A percentile compares a stretch with the other conserved stretches of the same genome.
phyloP scores from a whole-genome alignment of 2,888 invertebrate species.

The Eupithecia pulchellata region DNA sequence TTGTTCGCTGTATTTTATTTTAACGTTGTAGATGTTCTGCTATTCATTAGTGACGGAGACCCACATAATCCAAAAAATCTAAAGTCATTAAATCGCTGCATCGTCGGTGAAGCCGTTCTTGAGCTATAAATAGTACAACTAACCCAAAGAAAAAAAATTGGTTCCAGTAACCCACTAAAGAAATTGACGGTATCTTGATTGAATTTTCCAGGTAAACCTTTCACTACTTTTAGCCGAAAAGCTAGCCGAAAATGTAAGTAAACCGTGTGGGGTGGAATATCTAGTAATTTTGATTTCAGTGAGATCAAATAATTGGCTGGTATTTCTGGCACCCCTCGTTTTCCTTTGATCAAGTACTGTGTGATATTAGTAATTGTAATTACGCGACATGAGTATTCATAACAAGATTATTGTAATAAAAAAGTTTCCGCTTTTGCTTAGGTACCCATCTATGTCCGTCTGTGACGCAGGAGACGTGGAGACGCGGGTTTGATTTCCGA shows the following conservation, averaged over 20 bases:
- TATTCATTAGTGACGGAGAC: neutral
- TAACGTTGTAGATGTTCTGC: neutral
- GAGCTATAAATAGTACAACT: neutral
- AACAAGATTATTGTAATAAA: neutral
- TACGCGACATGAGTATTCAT: neutral
- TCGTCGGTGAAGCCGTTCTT: neutral
- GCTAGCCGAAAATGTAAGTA: neutral
- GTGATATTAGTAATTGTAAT: constrained; percentile 25
- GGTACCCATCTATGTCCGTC: too few species aligned
- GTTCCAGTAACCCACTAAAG: too few species aligned
- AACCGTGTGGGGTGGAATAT: neutral
- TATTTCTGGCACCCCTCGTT: constrained; percentile 20
- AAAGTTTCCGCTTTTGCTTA: neutral
- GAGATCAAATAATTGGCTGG: constrained; percentile 37
- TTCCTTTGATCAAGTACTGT: constrained; percentile 28
- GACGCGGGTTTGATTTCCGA: too few species aligned
- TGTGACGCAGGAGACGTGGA: too few species aligned
- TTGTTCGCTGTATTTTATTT: neutral
- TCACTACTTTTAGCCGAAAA: neutral
- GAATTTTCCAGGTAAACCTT: neutral
- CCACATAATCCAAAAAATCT: neutral
- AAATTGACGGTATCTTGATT: neutral
- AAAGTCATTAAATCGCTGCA: too few species aligned
- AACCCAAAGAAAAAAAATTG: neutral
- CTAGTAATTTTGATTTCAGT: constrained; percentile 32